Conservation (phyloP, 1,140 invertebrate genomes). For the Brachionus paranguensis region DNA sequence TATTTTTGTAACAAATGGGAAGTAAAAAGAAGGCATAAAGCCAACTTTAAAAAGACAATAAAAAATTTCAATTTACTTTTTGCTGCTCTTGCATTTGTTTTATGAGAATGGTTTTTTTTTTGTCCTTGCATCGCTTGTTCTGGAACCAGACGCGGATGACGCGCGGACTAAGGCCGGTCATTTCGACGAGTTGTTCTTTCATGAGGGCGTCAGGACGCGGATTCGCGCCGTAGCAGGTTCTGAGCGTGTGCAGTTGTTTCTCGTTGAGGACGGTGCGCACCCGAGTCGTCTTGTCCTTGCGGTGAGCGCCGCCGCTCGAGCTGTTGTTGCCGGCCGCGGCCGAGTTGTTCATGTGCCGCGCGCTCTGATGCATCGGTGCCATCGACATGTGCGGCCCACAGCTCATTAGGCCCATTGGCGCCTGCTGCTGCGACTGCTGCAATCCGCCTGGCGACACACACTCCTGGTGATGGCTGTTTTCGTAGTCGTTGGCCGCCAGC, state of each 20-base stretch:
- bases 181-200: constrained; percentile 98
- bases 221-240: constrained; percentile 86
- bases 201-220: constrained; percentile 93
- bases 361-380: neutral
- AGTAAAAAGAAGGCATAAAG: too few species aligned
- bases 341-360: neutral
- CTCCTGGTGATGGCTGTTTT: neutral
- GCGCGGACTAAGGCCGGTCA: constrained; percentile 87
- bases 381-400: neutral
- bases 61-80: too few species aligned
- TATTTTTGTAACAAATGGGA: too few species aligned
- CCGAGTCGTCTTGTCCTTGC: constrained; percentile 75
- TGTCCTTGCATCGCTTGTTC: constrained; percentile 98
- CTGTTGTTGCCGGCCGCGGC: neutral
- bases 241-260: constrained; percentile 89
- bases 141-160: constrained; percentile 97
- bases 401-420: neutral
- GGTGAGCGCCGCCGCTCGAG: neutral
- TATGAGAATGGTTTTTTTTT: constrained; percentile 91
- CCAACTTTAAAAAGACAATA: too few species aligned
- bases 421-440: neutral
- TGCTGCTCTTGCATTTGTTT: constrained; percentile 95
- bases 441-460: neutral
- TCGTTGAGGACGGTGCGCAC: constrained; percentile 96
- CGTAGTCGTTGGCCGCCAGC: neutral